Percentiles rank a stretch among this genome's conserved stretches.
Evolutionary conservation across 2,113 vertebrate species (phyloP).

Genomic region (Turnix velox): DNA sequence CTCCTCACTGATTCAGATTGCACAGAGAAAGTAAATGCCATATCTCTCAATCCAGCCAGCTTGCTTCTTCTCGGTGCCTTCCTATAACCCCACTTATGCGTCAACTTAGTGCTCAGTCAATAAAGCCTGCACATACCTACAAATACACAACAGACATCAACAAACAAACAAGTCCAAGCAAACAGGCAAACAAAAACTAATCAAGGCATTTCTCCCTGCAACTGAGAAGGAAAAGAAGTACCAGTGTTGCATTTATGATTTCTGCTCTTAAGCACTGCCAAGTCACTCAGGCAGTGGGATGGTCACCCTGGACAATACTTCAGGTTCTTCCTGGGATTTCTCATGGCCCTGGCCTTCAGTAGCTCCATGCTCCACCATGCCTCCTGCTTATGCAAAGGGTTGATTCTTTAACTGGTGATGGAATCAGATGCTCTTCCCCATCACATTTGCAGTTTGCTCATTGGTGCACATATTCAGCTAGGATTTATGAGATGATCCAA

Average conservation of each 20-base stretch:
- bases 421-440: neutral
- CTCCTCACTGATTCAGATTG: neutral
- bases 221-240: neutral
- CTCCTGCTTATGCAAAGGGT: neutral
- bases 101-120: neutral
- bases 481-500: no score
- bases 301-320: neutral
- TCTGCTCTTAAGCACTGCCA: neutral
- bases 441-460: neutral
- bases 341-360: neutral
- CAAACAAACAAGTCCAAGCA: slow-evolving; percentile 17
- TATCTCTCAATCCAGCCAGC: neutral
- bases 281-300: fast-evolving
- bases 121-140: neutral
- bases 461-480: neutral
- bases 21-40: neutral
- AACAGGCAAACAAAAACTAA: neutral
- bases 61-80: neutral
- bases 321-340: neutral
- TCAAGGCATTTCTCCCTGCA: neutral
- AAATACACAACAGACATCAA: neutral
- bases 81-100: neutral
- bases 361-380: neutral
- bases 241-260: neutral
- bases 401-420: neutral